Evolutionary conservation across 2,888 invertebrate genomes (phyloP), one percentile per base, ranked within the genome.

Genomic region (Camptogramma bilineatum): DNA sequence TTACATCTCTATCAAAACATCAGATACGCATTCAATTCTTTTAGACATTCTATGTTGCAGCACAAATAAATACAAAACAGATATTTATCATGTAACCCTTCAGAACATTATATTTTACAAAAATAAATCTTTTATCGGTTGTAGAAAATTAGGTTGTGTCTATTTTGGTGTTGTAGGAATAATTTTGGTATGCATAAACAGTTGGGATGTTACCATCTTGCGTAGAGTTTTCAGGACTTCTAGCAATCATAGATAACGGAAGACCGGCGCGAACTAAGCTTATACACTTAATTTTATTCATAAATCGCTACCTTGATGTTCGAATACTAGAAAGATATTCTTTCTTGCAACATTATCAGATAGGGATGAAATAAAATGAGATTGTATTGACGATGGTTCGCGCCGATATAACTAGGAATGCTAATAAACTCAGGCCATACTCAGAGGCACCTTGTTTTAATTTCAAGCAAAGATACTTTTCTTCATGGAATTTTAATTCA

Each of bases 191-290:
- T 39, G 4, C 10, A 34, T 34, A 34, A 13, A 39, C 13, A 39
- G 13, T 13, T 39, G 34, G 34, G 34, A 39, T 39, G 13, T 39
- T 13, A 1, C 34, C 10, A 39, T 13, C 34, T 39, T 39, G 34
- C 13, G 13, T 39, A 39, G 34, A 39, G 34, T 39, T 39, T 39
- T 39, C 2, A 39, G 34, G 13, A 39, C 13, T 13, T 13, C 10
- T 13, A 39, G 34, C 34, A 39, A 39, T 39, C 34, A 39, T 5
- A 47, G 56, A 39, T 58, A 42, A 58, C 58, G 42, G 57, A 51
- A 9, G 21, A 44, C 28, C 51, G 58, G 51, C 51, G 58, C 51
- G 58, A 42, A 44, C 51, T 44, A 18, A 18, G 44, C 51, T 42
- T n/a, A 13, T 51, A 28, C 9, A 17, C 46, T 18, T 17, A 8